Conservation (phyloP, 2,113 vertebrate genomes). For the Hippocampus guttulatus region DNA sequence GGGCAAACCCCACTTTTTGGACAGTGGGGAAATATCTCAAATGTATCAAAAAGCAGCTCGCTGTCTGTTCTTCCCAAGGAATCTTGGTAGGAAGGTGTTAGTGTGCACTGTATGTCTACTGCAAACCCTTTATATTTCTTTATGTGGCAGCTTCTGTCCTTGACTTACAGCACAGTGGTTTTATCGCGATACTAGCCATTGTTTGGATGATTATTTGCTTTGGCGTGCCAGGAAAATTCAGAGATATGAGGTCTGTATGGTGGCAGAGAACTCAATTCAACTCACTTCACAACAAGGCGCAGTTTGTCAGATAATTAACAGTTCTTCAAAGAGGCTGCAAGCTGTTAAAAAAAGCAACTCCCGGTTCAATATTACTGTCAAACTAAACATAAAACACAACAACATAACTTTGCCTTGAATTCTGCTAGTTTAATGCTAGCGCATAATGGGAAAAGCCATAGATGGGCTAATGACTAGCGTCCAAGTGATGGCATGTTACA, state of each 20-base stretch:
- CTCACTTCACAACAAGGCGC: not conserved
- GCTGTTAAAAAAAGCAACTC: not conserved
- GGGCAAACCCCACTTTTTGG: slow-evolving; percentile 50
- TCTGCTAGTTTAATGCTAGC: too few relatives aligned
- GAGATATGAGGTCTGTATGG: not conserved
- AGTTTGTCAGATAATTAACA: too few relatives aligned
- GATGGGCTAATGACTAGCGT: too few relatives aligned
- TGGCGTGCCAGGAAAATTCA: not conserved
- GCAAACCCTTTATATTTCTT: slow-evolving; percentile 6
- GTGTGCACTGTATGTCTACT: not conserved
- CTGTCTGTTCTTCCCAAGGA: slow-evolving; percentile 34
- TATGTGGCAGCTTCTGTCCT: slow-evolving; percentile 5
- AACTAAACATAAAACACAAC: not conserved
- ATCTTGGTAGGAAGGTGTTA: not conserved
- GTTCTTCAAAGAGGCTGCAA: too few relatives aligned
- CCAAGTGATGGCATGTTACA: too few relatives aligned
- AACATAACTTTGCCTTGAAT: too few relatives aligned
- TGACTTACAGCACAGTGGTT: not conserved
- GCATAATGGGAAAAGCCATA: too few relatives aligned
- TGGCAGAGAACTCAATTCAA: not conserved
- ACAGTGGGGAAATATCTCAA: slow-evolving; percentile 31
- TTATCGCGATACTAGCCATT: not conserved
- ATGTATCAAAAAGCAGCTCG: slow-evolving; percentile 55
- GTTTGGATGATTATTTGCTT: not conserved
- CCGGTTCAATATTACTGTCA: not conserved